A percentile compares a stretch with the other conserved stretches of the same genome.
phyloP scores from a whole-genome alignment of 2,888 invertebrate species.

The Seira musarum region DNA sequence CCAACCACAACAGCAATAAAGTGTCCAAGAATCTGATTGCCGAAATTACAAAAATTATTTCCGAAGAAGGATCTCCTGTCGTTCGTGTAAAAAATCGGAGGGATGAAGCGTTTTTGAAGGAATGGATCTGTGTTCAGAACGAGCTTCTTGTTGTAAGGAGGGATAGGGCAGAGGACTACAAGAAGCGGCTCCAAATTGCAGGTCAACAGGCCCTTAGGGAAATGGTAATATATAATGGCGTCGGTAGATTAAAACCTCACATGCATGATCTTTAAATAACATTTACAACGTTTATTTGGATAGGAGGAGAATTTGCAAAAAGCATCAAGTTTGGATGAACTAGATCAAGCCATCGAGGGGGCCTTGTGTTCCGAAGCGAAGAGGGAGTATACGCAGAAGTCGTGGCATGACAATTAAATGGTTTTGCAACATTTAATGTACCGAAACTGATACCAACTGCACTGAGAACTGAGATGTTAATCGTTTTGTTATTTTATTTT shows the following conservation, averaged over 20 bases:
- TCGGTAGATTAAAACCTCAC: too few species aligned
- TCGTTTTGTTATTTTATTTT: too few species aligned
- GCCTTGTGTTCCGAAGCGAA: constrained; percentile 47
- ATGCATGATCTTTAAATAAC: background rate
- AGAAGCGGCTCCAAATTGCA: constrained; percentile 42
- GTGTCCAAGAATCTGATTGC: constrained; percentile 13
- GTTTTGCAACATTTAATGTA: too few species aligned
- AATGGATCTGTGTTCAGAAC: constrained; percentile 38
- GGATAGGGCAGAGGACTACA: constrained; percentile 28
- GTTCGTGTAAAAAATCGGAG: constrained; percentile 36
- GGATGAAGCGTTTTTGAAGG: constrained; percentile 37
- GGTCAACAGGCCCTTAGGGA: constrained; percentile 38
- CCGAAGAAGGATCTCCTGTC: constrained; percentile 23
- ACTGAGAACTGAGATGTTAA: too few species aligned
- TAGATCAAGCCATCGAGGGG: constrained; percentile 49
- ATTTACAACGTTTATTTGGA: background rate
- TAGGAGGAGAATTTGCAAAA: constrained; percentile 41
- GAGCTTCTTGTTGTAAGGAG: constrained; percentile 20
- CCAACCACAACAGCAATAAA: background rate
- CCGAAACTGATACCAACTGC: too few species aligned
- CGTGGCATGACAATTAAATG: too few species aligned
- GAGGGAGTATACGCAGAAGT: constrained; percentile 5
- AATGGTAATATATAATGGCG: too few species aligned
- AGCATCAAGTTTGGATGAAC: constrained; percentile 40
- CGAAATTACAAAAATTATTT: constrained; percentile 35